A percentile compares a stretch with the other conserved stretches of the same genome.
Evolutionary conservation across 2,113 vertebrate species (phyloP).

Genomic region (Hydrochoerus hydrochaeris): DNA sequence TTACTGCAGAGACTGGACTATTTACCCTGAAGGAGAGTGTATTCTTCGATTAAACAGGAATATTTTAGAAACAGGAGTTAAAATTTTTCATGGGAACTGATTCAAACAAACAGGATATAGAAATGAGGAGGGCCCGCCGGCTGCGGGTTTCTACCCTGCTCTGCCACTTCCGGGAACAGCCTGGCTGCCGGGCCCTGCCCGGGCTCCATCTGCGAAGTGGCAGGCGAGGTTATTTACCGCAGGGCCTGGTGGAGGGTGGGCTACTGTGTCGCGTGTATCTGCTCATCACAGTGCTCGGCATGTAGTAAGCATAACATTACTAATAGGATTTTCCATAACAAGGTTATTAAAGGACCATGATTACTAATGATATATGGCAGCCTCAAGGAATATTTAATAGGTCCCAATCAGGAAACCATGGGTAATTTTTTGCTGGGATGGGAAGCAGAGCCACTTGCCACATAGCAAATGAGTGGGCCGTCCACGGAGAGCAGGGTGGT

Average conservation of each 20-base stretch:
- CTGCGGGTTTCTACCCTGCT: neutral
- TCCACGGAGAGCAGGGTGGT: neutral
- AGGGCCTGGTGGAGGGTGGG: neutral
- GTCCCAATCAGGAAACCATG: neutral
- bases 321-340: neutral
- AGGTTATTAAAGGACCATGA: neutral
- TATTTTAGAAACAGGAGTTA: conserved; percentile 47
- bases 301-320: neutral
- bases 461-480: neutral
- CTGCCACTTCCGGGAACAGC: neutral
- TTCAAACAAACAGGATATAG: neutral
- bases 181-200: neutral
- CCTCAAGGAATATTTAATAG: neutral
- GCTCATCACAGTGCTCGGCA: neutral
- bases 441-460: neutral
- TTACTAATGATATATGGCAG: neutral
- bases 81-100: conserved; percentile 6
- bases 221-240: neutral
- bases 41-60: conserved; percentile 12
- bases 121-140: neutral
- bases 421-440: neutral
- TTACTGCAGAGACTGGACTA: conserved; percentile 8
- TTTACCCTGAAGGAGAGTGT: neutral
- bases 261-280: neutral
- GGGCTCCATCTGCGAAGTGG: neutral